Base-by-base conservation (phyloP, 2,113 vertebrate species). In the Colinus virginianus region DNA sequence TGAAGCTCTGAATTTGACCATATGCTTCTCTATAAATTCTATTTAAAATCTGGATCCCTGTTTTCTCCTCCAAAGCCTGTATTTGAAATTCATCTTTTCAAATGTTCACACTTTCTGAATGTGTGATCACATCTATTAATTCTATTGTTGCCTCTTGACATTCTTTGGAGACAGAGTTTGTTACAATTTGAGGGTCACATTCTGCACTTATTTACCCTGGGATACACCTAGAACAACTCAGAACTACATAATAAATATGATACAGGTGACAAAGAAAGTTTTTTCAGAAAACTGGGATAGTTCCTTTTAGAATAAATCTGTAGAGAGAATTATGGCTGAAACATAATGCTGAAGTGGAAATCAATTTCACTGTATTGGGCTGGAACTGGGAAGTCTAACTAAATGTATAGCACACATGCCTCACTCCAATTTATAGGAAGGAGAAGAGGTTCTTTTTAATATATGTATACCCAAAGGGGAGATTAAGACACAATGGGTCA, bases 51-150 rank as follows among this genome's bases (percentile, higher is more conserved):
- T 40, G 15, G 14, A 74, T 75, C 13, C 3, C 25, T 63, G 9
- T 62, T 90, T 88, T 64, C 18, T 78, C 10, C 34, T 75, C 51
- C 61, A 48, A 88, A 84, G 8, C 15, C 40, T 64, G 11, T 32
- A 61, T 42, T 87, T 91, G 61, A 84, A 94, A 90, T 48, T 76
- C 43, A 78, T 56, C 16, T 21, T 82, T 72, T 3, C 80, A 93
- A 83, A 84, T 5, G 2, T 72, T 78, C 40, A n/a, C 69, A 45
- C 20, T 56, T 67, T 28, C 61, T 80, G 38, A 56, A 84, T 34
- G 43, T 45, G 40, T 53, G 72, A 91, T 91, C 43, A 38, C 69
- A 72, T 75, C 51, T 84, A 76, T 86, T 95, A 94, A 81, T 88
- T 78, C 51, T 81, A 0, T 25, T 42, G 43, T 28, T 69, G 79